These are phyloP conservation scores for Sitobion miscanthi DNA, from an alignment of 1,140 invertebrate genomes.

Conservation along the genomic window DNA sequence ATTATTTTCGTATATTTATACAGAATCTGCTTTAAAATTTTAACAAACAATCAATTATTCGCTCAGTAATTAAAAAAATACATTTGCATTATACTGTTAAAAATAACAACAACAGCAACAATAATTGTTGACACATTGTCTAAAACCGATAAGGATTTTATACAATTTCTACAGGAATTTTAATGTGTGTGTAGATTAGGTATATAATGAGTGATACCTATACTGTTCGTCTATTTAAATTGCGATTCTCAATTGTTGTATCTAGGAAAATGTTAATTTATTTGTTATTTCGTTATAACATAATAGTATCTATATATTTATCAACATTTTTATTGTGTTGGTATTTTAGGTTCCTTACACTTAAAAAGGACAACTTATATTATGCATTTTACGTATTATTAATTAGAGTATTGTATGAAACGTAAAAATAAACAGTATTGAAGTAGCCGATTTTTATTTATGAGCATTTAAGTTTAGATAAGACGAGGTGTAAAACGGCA, in stretches of 20 bases:
- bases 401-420: not conserved
- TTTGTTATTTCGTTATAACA: too few species aligned
- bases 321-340: not conserved
- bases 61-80: not conserved
- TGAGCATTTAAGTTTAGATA: not conserved
- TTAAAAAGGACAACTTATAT: not conserved
- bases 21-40: not conserved
- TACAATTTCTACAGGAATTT: not conserved
- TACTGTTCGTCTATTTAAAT: too few species aligned
- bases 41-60: not conserved
- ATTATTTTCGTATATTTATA: not conserved
- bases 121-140: not conserved
- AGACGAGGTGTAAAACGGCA: not conserved
- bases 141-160: not conserved
- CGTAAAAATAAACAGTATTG: not conserved
- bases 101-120: not conserved
- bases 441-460: not conserved
- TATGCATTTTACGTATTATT: not conserved
- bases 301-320: too few species aligned
- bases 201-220: too few species aligned
- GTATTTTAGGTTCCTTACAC: not conserved
- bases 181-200: not conserved
- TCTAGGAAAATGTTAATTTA: too few species aligned
- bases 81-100: not conserved
- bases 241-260: too few species aligned